These are phyloP conservation scores for Sebastes kiyomatsui DNA, from an alignment of 2,797 vertebrate species.

Conservation along the genomic window DNA sequence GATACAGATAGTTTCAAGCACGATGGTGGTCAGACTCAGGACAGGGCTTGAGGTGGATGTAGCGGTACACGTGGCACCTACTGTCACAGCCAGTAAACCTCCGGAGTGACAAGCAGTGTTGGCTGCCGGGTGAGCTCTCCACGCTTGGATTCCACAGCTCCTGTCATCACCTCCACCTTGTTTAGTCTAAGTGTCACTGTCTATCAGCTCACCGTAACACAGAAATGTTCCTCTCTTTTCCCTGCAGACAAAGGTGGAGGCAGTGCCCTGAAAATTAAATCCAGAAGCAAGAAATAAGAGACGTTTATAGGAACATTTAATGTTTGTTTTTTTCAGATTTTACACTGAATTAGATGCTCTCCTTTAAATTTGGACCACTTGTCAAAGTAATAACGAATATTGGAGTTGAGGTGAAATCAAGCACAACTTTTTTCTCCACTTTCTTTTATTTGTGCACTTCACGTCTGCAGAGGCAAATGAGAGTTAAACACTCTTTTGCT, in stretches of 20 bases:
- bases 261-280: conserved; percentile 26
- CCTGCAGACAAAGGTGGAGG: conserved; percentile 26
- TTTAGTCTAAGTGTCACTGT: conserved; percentile 80
- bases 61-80: conserved; percentile 32
- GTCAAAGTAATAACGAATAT: neutral
- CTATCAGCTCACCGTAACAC: conserved; percentile 66
- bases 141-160: conserved; percentile 55
- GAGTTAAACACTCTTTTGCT: neutral
- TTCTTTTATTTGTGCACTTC: neutral
- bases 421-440: neutral
- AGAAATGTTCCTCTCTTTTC: conserved; percentile 42
- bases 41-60: neutral
- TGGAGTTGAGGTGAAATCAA: neutral
- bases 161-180: conserved; percentile 74
- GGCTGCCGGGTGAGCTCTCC: conserved; percentile 31
- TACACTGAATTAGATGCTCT: neutral
- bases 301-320: neutral
- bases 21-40: neutral
- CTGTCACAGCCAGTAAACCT: conserved; percentile 59
- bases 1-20: neutral
- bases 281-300: conserved; percentile 24
- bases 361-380: neutral
- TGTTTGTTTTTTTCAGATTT: neutral
- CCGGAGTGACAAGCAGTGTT: conserved; percentile 51
- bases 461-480: neutral